Evolutionary conservation across 1,140 invertebrate genomes (phyloP), one percentile per base, ranked within the genome.

Genomic region (Brachionus angularis): DNA sequence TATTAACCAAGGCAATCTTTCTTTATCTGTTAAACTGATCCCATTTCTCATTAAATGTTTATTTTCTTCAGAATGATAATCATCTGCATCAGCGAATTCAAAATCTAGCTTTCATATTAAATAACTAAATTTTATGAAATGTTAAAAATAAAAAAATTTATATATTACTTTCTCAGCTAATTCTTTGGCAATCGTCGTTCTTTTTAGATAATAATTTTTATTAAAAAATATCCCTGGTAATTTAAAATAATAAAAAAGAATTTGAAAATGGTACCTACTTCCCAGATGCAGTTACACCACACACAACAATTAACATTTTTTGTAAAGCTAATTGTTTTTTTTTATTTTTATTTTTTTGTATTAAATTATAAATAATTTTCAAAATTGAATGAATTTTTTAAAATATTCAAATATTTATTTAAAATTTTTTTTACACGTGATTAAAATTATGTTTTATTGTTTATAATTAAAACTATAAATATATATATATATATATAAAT

Each of bases 61-160:
- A 39, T 78, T 78, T 52, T 73, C 74, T 25, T 49, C 42, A 4
- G 77, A 74, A 47, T 79, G 78, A 53, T 76, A 78, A 36, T 77
- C 77, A 74, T 79, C 78, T 1, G 77, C 78, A 76, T 79, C 78
- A 58, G 74, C 72, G 72, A 78, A 78, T 21, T 42, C 31, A 72
- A 74, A 74, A 42, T 71, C 64, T 10, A 77, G 44, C 76, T 77
- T 61, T n/a, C n/a, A n/a, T n/a, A n/a, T n/a, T n/a, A n/a, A n/a
- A n/a, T n/a, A n/a, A n/a, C n/a, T n/a, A n/a, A n/a, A n/a, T n/a
- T n/a, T n/a, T n/a, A n/a, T n/a, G n/a, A n/a, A n/a, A 55, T 33
- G 34, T 33, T 55, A 55, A 55, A 50, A 74, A 73, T 36, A 31
- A 46, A 70, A 50, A 18, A 31, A 42, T 55, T 29, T 52, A 14